These are phyloP conservation scores for Nesometra sesokonis DNA, from an alignment of 35 echinoderm and acorn worm species.

Conservation along the genomic window DNA sequence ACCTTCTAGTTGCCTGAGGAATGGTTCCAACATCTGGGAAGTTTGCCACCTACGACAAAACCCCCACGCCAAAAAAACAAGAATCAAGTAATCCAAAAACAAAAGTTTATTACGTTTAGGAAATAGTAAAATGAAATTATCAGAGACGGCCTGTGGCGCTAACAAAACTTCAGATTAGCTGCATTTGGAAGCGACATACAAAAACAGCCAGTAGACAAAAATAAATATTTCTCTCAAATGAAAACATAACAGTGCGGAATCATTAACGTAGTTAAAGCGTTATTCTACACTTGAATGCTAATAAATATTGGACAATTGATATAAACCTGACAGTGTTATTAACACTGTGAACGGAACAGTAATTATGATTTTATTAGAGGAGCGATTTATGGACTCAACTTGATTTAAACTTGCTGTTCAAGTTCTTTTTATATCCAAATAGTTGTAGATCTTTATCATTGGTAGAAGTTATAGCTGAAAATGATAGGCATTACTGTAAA, in stretches of 20 bases:
- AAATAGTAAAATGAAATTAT: not conserved
- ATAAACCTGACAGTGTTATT: not conserved
- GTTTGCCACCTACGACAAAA: not conserved
- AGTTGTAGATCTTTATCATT: too few relatives aligned
- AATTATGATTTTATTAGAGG: too few relatives aligned
- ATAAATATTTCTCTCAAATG: not conserved
- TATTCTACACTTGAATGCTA: not conserved
- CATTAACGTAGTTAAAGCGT: not conserved
- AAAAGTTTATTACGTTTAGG: conserved; percentile 1
- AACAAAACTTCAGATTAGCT: not conserved
- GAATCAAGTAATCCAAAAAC: not conserved
- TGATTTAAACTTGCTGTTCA: too few relatives aligned
- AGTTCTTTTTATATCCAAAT: too few relatives aligned
- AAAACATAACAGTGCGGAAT: not conserved
- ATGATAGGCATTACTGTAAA: too few relatives aligned
- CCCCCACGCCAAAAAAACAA: too few relatives aligned
- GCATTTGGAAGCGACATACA: not conserved
- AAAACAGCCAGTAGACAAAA: not conserved
- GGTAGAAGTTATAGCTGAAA: too few relatives aligned
- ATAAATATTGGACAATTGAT: not conserved
- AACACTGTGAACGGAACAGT: too few relatives aligned
- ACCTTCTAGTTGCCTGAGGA: not conserved
- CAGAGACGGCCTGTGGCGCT: not conserved
- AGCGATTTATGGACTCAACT: too few relatives aligned
- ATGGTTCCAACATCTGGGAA: not conserved